Conservation (phyloP, 2,888 invertebrate species). For the Cosmopolites sordidus region DNA sequence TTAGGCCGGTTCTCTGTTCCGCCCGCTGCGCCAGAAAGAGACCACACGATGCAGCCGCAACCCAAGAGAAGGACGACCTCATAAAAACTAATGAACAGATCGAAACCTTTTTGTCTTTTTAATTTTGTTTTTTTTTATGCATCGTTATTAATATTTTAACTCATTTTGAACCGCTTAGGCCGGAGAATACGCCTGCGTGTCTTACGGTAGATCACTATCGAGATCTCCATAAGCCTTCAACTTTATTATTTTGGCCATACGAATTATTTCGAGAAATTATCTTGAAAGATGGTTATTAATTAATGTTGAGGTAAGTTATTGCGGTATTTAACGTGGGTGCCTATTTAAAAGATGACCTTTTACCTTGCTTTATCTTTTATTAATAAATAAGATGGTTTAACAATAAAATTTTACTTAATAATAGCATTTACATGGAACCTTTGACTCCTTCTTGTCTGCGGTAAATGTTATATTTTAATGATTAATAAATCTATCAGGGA, state of each 20-base stretch:
- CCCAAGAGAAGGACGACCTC: constrained; percentile 27
- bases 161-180: constrained; percentile 35
- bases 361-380: not conserved
- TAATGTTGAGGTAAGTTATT: constrained; percentile 37
- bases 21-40: constrained; percentile 13
- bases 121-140: constrained; percentile 39
- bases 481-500: too few species aligned
- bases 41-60: constrained; percentile 19
- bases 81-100: constrained; percentile 43
- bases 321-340: constrained; percentile 30
- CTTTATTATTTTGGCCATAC: constrained; percentile 31
- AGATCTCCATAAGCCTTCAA: constrained; percentile 19
- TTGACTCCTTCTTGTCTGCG: not conserved
- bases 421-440: not conserved
- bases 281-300: constrained; percentile 34
- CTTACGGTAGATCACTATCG: constrained; percentile 26
- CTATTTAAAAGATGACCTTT: not conserved
- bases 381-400: not conserved
- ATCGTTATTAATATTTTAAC: constrained; percentile 43
- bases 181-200: constrained; percentile 22
- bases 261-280: constrained; percentile 37
- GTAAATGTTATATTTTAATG: not conserved
- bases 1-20: constrained; percentile 11
- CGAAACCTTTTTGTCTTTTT: constrained; percentile 37
- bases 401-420: not conserved